Percentiles rank a stretch among this genome's conserved stretches.
Evolutionary conservation across 2,113 vertebrate genomes (phyloP).

Genomic region (Vimba vimba): DNA sequence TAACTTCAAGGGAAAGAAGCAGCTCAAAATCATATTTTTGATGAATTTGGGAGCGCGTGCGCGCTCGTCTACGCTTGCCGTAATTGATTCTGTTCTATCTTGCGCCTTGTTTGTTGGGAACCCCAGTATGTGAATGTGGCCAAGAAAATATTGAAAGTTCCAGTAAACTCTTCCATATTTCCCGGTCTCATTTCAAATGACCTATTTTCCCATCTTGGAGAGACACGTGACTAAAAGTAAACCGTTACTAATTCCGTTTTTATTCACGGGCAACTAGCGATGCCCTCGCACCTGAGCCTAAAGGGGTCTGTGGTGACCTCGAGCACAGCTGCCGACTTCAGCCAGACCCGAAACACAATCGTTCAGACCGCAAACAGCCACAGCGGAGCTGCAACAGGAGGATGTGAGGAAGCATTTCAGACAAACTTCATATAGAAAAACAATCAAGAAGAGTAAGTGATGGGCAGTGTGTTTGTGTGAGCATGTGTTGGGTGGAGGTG

Average conservation of each 20-base stretch:
- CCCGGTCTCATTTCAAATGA: conserved; percentile 47
- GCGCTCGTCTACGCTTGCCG: not conserved
- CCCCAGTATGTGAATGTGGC: conserved; percentile 23
- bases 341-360: conserved; percentile 27
- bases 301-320: conserved; percentile 29
- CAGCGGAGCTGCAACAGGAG: too few relatives aligned
- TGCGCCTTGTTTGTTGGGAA: conserved; percentile 46
- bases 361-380: not conserved
- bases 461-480: conserved; percentile 28
- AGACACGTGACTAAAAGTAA: conserved; percentile 36
- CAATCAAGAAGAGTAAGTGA: conserved; percentile 27
- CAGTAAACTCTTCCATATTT: conserved; percentile 8
- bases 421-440: conserved; percentile 6
- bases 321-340: conserved; percentile 61
- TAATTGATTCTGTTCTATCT: conserved; percentile 49
- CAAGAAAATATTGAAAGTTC: conserved; percentile 46
- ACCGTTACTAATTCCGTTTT: conserved; percentile 57
- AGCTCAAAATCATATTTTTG: conserved; percentile 51
- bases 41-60: conserved; percentile 11
- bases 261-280: conserved; percentile 75
- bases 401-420: conserved; percentile 4
- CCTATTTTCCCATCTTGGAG: conserved; percentile 53
- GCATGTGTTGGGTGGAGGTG: conserved; percentile 67
- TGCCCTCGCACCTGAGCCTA: conserved; percentile 77
- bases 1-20: conserved; percentile 91